Evolutionary conservation across 2,888 invertebrate genomes (phyloP), one percentile per base, ranked within the genome.

Genomic region (Falcaria lacertinaria): DNA sequence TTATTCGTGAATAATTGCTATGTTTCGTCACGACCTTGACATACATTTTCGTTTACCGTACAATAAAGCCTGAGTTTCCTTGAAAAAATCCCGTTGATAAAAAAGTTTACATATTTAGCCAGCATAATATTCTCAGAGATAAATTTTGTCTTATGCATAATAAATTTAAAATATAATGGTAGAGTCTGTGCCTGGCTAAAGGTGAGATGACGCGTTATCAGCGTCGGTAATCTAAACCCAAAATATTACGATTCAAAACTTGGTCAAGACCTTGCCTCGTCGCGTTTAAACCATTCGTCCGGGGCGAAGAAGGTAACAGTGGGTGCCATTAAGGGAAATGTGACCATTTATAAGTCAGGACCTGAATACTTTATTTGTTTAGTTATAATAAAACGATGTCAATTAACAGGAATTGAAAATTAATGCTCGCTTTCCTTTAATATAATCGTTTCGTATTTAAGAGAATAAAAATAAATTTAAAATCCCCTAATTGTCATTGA

Each of bases 161-260:
- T 28, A 28, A 7, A 28, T 28, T 28, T 34, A 22, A 39, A 25
- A 28, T 15, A 34, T 16, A 13, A 34, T 13, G 14, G 35, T 41
- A 49, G 38, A 79, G 43, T 82, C 46, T 80, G 52, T 48, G 71
- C 72, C 86, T 83, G 84, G 52, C 50, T 50, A 54, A 74, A 88
- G 83, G 87, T 84, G 88, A 87, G 87, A 88, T 85, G 86, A 82
- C 74, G 68, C 77, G 75, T 82, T 89, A 89, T 89, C 89, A 66
- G 73, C 59, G 60, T 55, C 65, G 75, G 89, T 89, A 89, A 90
- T 90, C 90, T 87, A 84, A 88, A 72, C 81, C 84, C 85, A 82
- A 89, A 89, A 88, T 89, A 89, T 89, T 89, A 89, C 85, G 84
- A 88, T 84, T 86, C 84, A 83, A 83, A 88, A 88, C 83, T 88